phyloP scores from a whole-genome alignment of 2,888 invertebrate genomes.

The Sphecodes monilicornis region DNA sequence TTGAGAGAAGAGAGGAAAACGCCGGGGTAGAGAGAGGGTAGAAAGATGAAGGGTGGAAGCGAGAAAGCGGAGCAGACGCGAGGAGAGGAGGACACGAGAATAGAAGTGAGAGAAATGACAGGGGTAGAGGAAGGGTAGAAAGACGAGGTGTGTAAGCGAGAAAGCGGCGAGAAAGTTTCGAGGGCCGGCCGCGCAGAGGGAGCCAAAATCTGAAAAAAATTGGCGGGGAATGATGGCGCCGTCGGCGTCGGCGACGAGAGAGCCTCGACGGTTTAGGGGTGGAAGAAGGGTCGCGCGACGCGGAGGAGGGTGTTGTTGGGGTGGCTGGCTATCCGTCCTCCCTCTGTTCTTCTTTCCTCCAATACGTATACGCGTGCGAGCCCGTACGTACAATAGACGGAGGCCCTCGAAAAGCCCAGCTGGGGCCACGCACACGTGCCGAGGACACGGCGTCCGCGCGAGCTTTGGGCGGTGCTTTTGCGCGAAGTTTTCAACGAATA shows the following conservation, averaged over 20 bases:
- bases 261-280: conserved; percentile 46
- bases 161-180: conserved; percentile 53
- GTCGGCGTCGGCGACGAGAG: conserved; percentile 66
- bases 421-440: conserved; percentile 66
- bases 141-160: conserved; percentile 6
- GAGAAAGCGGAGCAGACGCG: conserved; percentile 42
- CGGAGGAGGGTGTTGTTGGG: conserved; percentile 40
- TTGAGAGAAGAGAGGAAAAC: conserved; percentile 20
- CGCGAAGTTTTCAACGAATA: conserved; percentile 84
- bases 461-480: conserved; percentile 77
- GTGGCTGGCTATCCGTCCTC: conserved; percentile 54
- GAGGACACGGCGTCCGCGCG: conserved; percentile 62
- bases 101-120: conserved; percentile 4
- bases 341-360: conserved; percentile 67
- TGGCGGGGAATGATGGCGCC: conserved; percentile 77
- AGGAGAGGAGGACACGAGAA: conserved; percentile 4
- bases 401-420: conserved; percentile 64
- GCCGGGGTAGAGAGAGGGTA: conserved; percentile 10
- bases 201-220: conserved; percentile 74
- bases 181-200: conserved; percentile 65
- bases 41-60: not conserved
- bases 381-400: conserved; percentile 59
- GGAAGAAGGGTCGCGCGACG: conserved; percentile 50
- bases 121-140: conserved; percentile 3
- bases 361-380: conserved; percentile 51